Evolutionary conservation across 64 coral and sea anemone species (phyloP).

Genomic region (Exaiptasia diaphana): DNA sequence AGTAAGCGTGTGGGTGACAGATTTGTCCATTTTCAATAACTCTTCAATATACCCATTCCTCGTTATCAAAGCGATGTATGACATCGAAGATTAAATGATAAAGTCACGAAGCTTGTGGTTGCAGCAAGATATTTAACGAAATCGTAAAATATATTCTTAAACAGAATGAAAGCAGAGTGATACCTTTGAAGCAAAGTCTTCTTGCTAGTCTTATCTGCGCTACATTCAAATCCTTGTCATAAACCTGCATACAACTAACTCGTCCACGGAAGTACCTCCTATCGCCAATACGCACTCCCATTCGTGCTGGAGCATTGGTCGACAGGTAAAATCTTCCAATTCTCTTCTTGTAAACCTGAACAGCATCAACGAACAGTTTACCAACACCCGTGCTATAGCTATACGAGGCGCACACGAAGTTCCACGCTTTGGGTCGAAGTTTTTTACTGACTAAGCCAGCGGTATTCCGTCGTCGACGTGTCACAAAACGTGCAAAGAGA

Average conservation of each 20-base stretch:
- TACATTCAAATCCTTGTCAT: conserved; percentile 28
- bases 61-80: too few species aligned
- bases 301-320: conserved; percentile 59
- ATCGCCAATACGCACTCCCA: conserved; percentile 56
- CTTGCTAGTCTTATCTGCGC: conserved; percentile 14
- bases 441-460: conserved; percentile 8
- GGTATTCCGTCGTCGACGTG: conserved; percentile 17
- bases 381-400: conserved; percentile 32
- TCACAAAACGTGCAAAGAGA: conserved; percentile 52
- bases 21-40: background rate
- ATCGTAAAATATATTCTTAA: too few species aligned
- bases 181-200: conserved; percentile 65
- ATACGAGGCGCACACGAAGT: conserved; percentile 63
- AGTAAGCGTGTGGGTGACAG: too few species aligned
- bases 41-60: background rate
- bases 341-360: background rate
- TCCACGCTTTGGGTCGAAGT: conserved; percentile 52
- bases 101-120: too few species aligned
- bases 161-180: too few species aligned
- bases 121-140: too few species aligned
- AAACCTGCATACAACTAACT: conserved; percentile 78
- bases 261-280: conserved; percentile 57
- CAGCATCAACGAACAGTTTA: conserved; percentile 47
- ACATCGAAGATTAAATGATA: too few species aligned
- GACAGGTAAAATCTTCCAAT: conserved; percentile 50